Base-by-base conservation (phyloP, 2,797 vertebrate genomes). In the Protosalanx chinensis region DNA sequence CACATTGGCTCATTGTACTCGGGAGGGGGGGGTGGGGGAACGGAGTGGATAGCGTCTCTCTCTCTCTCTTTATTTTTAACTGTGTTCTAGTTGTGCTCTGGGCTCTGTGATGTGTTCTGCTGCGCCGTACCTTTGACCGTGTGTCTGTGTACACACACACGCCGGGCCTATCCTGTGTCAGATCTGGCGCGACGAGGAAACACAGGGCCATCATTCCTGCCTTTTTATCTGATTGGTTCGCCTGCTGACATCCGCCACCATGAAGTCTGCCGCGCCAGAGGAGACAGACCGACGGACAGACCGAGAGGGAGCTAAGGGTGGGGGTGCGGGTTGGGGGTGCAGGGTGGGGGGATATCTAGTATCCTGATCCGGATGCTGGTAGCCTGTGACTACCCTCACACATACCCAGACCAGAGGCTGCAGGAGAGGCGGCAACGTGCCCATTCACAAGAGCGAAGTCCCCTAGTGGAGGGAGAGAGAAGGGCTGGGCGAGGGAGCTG, bases 101-200 rank as follows among this genome's bases (percentile, higher is more conserved):
- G 37, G 37, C 37, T 23, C 3, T 57, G n/a, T 6, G 56, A n/a
- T 57, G 56, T n/a, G 37, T 41, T 10, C 37, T 41, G 37, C 6
- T 10, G 37, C 37, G 37, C 1, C 8, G 37, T 12, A 41, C 37
- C 37, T 41, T 3, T 53, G 51, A 53, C 15, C 51, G 51, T 15
- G 51, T n/a, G 51, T 16, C 35, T 6, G 35, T 20, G 32, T 20
- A 29, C 64, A 49, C 66, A n/a, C 67, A 41, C 8, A 4, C 71
- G 15, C 13, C 51, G 53, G 57, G 16, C 71, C 69, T 75, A 7
- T 62, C 61, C 23, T 10, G 29, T 49, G 27, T 80, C 86, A 81
- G 64, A 93, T 93, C 91, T 91, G 86, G 80, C 85, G 74, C 78
- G 84, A 90, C 79, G 73, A 91, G 91, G 91, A 93, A 93, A 89